These are phyloP conservation scores for Mionectes macconnelli DNA, from an alignment of 2,113 vertebrate species.

Conservation along the genomic window DNA sequence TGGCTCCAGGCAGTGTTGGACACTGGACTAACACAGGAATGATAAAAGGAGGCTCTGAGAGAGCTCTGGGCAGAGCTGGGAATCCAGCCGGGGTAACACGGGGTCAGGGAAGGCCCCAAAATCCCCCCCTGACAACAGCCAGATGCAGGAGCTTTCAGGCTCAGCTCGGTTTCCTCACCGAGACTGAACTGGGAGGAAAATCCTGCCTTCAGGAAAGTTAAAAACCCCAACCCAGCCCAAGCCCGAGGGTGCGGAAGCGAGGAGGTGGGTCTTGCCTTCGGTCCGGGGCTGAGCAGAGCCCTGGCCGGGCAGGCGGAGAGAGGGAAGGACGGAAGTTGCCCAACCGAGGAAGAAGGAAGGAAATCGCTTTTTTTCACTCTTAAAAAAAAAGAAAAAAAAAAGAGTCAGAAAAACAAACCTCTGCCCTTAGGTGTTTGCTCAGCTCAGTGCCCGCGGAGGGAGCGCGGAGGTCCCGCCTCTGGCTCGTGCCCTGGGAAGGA, in stretches of 20 bases:
- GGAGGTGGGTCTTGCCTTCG: not conserved
- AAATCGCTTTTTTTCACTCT: not conserved
- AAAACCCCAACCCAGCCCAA: not conserved
- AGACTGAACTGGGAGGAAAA: not conserved
- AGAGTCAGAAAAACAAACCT: too few relatives aligned
- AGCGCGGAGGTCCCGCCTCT: rapidly evolving
- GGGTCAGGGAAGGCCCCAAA: not conserved
- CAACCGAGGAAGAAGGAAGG: not conserved
- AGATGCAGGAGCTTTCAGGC: not conserved
- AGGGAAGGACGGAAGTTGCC: not conserved
- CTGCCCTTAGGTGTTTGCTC: rapidly evolving
- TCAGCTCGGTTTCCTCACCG: rapidly evolving
- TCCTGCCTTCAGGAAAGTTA: not conserved
- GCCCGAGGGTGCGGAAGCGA: not conserved
- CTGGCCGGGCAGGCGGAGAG: not conserved
- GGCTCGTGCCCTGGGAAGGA: rapidly evolving
- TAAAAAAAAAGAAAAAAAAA: not conserved
- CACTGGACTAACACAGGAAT: rapidly evolving
- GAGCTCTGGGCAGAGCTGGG: rapidly evolving
- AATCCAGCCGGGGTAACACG: not conserved
- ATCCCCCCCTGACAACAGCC: not conserved
- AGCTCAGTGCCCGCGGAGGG: rapidly evolving
- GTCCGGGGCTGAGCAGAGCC: not conserved
- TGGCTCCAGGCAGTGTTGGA: not conserved
- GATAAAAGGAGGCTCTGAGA: rapidly evolving